These are phyloP conservation scores for Meloidogyne exigua DNA, from an alignment of 1,140 invertebrate genomes.

Conservation along the genomic window DNA sequence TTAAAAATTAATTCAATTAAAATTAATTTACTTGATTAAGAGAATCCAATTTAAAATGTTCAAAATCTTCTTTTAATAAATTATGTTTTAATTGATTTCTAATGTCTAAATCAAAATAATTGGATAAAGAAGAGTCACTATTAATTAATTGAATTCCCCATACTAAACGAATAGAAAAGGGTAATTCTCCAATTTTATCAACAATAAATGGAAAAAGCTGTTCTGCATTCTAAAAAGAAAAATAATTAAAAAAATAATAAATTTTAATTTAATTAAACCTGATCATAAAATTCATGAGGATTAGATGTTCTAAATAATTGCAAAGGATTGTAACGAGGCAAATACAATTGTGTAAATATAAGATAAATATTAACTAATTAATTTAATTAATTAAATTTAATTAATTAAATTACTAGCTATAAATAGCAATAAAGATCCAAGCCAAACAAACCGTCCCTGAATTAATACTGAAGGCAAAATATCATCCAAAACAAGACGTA, in stretches of 20 bases:
- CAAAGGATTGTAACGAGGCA: slow-evolving; percentile 62
- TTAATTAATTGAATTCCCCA: slow-evolving; percentile 46
- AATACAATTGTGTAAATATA: slow-evolving; percentile 41
- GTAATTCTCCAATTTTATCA: slow-evolving; percentile 48
- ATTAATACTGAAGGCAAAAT: slow-evolving; percentile 48
- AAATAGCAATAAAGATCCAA: slow-evolving; percentile 40
- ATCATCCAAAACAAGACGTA: slow-evolving; percentile 35
- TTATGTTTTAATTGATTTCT: not conserved
- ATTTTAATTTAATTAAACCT: not conserved
- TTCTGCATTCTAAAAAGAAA: slow-evolving; percentile 46
- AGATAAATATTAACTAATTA: slow-evolving; percentile 33
- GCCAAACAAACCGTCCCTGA: slow-evolving; percentile 55
- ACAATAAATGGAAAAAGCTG: slow-evolving; percentile 53
- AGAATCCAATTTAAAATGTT: not conserved
- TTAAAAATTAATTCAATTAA: too few relatives aligned
- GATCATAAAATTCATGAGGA: slow-evolving; percentile 59
- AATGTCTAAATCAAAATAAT: slow-evolving; percentile 25
- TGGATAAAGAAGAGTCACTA: slow-evolving; percentile 11
- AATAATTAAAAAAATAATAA: not conserved
- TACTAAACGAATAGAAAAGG: slow-evolving; percentile 45
- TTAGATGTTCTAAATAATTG: slow-evolving; percentile 57
- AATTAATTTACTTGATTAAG: not conserved
- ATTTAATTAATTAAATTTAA: not conserved
- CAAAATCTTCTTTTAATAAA: not conserved
- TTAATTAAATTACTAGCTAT: slow-evolving; percentile 15